Percentiles rank a stretch among this genome's conserved stretches.
Conservation (phyloP, 2,888 invertebrate genomes). For the Pyrgus malvae region DNA sequence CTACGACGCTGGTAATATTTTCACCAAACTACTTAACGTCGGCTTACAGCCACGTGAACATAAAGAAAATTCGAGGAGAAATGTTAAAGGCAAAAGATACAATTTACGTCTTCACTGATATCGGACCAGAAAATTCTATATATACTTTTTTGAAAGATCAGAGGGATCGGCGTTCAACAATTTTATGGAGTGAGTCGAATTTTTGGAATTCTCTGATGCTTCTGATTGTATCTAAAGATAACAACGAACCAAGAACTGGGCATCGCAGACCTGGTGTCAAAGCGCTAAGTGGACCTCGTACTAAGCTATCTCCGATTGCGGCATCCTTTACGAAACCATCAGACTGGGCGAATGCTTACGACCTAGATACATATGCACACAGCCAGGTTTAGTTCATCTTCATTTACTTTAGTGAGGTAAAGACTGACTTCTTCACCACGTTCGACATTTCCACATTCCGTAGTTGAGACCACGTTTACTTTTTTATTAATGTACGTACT, state of each 20-base stretch:
- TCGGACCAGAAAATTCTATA: constrained; percentile 68
- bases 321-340: constrained; percentile 46
- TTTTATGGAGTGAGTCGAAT: constrained; percentile 65
- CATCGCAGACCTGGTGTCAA: constrained; percentile 29
- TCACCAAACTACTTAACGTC: constrained; percentile 68
- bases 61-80: constrained; percentile 68
- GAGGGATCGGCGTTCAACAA: constrained; percentile 54
- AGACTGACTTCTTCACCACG: constrained; percentile 73
- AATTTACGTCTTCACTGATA: constrained; percentile 65
- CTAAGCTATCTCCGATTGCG: constrained; percentile 17
- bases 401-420: constrained; percentile 70
- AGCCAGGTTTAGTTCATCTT: constrained; percentile 64
- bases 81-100: constrained; percentile 64
- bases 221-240: constrained; percentile 37
- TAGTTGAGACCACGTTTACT: constrained; percentile 34
- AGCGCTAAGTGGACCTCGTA: constrained; percentile 5
- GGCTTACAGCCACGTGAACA: constrained; percentile 65
- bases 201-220: constrained; percentile 61
- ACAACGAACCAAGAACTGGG: constrained; percentile 29
- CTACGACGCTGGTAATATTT: constrained; percentile 58
- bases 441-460: constrained; percentile 36
- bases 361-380: constrained; percentile 51
- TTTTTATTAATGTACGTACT: constrained; percentile 19
- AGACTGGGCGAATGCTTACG: constrained; percentile 49
- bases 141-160: constrained; percentile 70